Base-by-base conservation (phyloP, 1,140 invertebrate species). In the Eueides isabella region DNA sequence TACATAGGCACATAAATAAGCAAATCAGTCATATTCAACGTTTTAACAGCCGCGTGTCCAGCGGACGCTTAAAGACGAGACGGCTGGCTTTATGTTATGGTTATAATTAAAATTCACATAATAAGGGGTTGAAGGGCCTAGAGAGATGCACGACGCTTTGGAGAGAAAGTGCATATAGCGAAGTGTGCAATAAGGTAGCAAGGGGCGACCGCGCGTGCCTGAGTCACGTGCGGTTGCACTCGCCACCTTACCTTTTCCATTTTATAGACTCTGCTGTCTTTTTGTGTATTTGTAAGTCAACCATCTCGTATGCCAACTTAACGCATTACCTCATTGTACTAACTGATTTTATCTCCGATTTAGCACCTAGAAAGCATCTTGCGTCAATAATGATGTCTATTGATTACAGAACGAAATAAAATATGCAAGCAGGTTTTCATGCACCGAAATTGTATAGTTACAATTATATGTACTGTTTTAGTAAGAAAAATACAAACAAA, bases 61-160 rank as follows among this genome's bases (percentile, higher is more conserved):
- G 33, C 12, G 14, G 33, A n/a, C 48, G 44, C 30, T 41, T 72
- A 68, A 72, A 62, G 75, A 48, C 35, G 55, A 38, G 63, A 55
- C 65, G 35, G 44, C 67, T 74, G 35, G 44, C 67, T 74, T 74
- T 79, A 55, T 76, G 69, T 63, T 72, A 69, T 41, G 33, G 44
- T 74, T 48, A 72, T 81, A 78, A 79, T 78, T 80, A 65, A 73
- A 79, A 65, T 68, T 68, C 67, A 70, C 66, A 75, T 44, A 74
- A 80, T 76, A 76, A 76, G 78, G 67, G 80, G 72, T 72, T 35
- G 12, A 61, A 70, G 71, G 67, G 72, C 61, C 70, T 74, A 23
- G 61, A 67, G 74, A 71, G 72, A 74, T 74, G 69, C 63, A 74
- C 38, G 55, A 61, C 69, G 63, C 55, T 69, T 44, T 29, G 63